These are phyloP conservation scores for Styela clava DNA, from an alignment of 23 tunicate species.

Conservation along the genomic window DNA sequence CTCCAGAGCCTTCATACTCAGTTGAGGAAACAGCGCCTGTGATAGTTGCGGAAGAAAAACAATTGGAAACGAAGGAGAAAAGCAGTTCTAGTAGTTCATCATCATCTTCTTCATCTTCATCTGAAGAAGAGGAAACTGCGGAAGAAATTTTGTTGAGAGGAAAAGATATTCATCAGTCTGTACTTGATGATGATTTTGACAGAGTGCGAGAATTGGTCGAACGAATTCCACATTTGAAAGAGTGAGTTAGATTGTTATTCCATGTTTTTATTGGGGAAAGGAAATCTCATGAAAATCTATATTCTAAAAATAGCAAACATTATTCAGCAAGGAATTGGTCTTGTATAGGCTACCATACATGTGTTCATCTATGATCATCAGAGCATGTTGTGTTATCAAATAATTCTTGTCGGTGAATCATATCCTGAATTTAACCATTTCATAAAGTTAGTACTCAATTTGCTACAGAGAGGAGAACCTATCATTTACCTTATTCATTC, in stretches of 20 bases:
- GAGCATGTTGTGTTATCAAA: too few species aligned
- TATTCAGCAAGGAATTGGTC: too few species aligned
- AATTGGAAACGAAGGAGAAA: neutral
- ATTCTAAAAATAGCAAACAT: too few species aligned
- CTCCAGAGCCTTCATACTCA: neutral
- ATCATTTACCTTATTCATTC: too few species aligned
- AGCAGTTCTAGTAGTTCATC: slow-evolving; percentile 8
- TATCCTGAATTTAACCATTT: too few species aligned
- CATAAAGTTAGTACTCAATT: too few species aligned
- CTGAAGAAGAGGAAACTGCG: slow-evolving; percentile 25
- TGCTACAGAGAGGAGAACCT: too few species aligned
- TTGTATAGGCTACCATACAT: too few species aligned
- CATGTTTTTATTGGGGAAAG: neutral
- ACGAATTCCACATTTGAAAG: slow-evolving; percentile 44
- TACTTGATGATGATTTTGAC: slow-evolving; percentile 47
- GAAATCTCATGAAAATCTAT: too few species aligned
- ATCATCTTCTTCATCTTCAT: slow-evolving; percentile 1
- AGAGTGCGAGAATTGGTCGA: slow-evolving; percentile 56
- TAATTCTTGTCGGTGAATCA: too few species aligned
- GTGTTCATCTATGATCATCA: too few species aligned
- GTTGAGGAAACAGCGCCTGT: neutral
- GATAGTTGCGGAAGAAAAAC: neutral
- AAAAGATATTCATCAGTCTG: slow-evolving; percentile 54
- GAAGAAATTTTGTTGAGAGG: neutral
- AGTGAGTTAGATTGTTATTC: slow-evolving; percentile 36